phyloP scores from a whole-genome alignment of 1,140 invertebrate genomes.

The Drosophila sp. region DNA sequence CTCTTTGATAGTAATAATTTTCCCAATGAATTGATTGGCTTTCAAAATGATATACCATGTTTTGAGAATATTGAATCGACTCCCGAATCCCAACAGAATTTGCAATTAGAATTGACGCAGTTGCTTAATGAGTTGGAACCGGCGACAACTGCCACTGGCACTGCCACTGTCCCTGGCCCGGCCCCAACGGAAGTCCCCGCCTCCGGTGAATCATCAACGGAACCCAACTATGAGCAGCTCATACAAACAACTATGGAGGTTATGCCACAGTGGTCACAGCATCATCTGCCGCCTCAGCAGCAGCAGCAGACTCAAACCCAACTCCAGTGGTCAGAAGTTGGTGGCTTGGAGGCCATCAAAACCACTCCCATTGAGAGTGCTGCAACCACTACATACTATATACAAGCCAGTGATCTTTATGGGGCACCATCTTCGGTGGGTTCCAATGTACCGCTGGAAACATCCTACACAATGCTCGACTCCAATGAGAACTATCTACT shows the following conservation, averaged over 20 bases:
- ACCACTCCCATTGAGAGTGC: slow-evolving; percentile 43
- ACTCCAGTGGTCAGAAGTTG: slow-evolving; percentile 66
- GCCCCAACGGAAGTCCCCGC: neutral
- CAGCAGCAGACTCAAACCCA: slow-evolving; percentile 37
- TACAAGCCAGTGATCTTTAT: slow-evolving; percentile 70
- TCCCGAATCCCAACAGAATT: slow-evolving; percentile 42
- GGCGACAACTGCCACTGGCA: neutral
- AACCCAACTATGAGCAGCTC: slow-evolving; percentile 40
- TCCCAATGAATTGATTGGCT: slow-evolving; percentile 70
- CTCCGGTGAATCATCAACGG: neutral
- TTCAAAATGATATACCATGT: slow-evolving; percentile 79
- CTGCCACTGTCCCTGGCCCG: slow-evolving; percentile 10
- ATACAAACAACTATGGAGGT: slow-evolving; percentile 21
- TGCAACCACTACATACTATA: slow-evolving; percentile 74
- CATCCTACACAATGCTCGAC: slow-evolving; percentile 52
- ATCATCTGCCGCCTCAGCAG: slow-evolving; percentile 24
- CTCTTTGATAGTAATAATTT: slow-evolving; percentile 64
- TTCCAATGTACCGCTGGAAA: slow-evolving; percentile 22
- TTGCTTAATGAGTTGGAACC: slow-evolving; percentile 65
- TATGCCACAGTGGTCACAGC: neutral
- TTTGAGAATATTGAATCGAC: slow-evolving; percentile 70
- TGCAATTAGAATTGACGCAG: slow-evolving; percentile 64
- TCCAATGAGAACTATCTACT: slow-evolving; percentile 67
- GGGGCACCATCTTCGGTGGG: slow-evolving; percentile 32
- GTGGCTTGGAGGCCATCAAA: slow-evolving; percentile 63